phyloP scores from a whole-genome alignment of 2,797 vertebrate genomes.

The Xerus rutilus region DNA sequence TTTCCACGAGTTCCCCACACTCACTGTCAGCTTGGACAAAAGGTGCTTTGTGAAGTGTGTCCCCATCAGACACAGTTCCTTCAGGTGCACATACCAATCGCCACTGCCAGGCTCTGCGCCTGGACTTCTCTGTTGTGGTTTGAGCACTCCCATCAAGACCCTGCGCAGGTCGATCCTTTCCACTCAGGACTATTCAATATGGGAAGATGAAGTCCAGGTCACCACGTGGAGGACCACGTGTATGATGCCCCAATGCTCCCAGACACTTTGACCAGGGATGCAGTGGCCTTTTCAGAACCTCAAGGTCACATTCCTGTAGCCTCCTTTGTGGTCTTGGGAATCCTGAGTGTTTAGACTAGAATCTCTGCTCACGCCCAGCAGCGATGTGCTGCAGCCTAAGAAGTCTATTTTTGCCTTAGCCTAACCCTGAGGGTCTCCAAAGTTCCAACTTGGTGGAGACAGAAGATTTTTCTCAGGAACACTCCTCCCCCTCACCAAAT shows the following conservation, averaged over 20 bases:
- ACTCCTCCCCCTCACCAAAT: neutral
- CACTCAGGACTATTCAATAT: neutral
- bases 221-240: fast-evolving
- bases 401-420: conserved; percentile 58
- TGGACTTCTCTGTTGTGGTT: neutral
- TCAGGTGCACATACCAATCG: conserved; percentile 73
- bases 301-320: neutral
- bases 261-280: neutral
- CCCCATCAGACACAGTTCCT: conserved; percentile 74
- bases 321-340: neutral
- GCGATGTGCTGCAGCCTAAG: neutral
- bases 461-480: conserved; percentile 38
- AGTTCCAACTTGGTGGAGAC: neutral
- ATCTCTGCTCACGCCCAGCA: neutral
- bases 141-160: neutral
- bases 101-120: conserved; percentile 46
- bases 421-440: conserved; percentile 47
- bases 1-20: conserved; percentile 82
- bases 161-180: neutral
- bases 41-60: conserved; percentile 73
- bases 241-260: neutral
- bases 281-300: neutral
- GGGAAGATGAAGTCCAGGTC: neutral
- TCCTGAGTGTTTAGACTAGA: neutral
- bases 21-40: conserved; percentile 79